phyloP scores from a whole-genome alignment of 2,888 invertebrate genomes.

The Torymus auratus region DNA sequence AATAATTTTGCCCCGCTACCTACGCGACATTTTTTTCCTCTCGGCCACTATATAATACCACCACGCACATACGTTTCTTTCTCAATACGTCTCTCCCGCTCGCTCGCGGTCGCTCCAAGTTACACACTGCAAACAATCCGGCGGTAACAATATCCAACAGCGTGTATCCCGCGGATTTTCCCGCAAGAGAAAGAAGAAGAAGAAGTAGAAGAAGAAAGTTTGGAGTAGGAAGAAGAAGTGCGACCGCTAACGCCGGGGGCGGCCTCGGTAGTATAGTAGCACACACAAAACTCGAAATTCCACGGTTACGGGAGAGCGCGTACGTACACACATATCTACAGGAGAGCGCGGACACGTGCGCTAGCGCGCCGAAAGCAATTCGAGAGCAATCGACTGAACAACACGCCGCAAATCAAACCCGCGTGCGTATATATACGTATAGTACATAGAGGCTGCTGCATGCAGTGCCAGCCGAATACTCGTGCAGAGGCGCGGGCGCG shows the following conservation, averaged over 20 bases:
- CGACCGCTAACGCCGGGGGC: no score
- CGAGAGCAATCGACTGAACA: slow-evolving; percentile 75
- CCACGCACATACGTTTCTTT: not conserved
- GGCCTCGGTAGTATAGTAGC: no score
- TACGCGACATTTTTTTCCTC: not conserved
- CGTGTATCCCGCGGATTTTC: no score
- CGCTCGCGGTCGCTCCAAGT: not conserved
- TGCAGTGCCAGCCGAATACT: no score
- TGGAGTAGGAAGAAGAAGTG: no score
- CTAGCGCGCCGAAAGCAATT: slow-evolving; percentile 69
- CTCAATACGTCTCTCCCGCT: not conserved
- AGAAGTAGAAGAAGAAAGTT: not conserved
- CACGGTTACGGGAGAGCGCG: not conserved
- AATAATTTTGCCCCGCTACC: slow-evolving; percentile 37
- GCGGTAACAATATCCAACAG: slow-evolving; percentile 25
- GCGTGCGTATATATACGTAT: slow-evolving; percentile 56
- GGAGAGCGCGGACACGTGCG: slow-evolving; percentile 46
- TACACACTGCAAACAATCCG: slow-evolving; percentile 21
- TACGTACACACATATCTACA: slow-evolving; percentile 6
- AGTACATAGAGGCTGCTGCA: no score
- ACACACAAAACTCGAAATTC: no score
- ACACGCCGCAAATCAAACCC: slow-evolving; percentile 75
- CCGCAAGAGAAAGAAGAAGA: not conserved
- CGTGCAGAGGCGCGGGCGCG: no score
- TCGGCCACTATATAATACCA: no score